Conservation (phyloP, 1,140 invertebrate genomes). For the Diploscapter pachys region DNA sequence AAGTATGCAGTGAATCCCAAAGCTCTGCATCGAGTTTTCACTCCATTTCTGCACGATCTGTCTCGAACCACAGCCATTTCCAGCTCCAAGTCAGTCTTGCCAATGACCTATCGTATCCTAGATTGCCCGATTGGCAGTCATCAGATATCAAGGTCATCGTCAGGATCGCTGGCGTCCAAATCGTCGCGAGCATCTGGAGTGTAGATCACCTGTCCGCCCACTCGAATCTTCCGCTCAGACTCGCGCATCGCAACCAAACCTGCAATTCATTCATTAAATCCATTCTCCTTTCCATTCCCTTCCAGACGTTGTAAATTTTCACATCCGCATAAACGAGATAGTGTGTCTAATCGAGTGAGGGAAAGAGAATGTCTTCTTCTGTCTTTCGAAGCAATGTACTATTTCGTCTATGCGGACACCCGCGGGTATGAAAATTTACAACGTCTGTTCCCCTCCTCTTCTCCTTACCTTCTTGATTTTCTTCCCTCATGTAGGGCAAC, state of each 20-base stretch:
- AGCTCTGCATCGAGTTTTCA: too few species aligned
- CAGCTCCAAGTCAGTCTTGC: too few species aligned
- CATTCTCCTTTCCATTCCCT: neutral
- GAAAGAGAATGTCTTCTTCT: too few species aligned
- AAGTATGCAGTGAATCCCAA: too few species aligned
- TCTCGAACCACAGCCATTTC: too few species aligned
- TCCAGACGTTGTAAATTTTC: conserved; percentile 6
- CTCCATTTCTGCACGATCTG: too few species aligned
- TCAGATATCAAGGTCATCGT: conserved; percentile 55
- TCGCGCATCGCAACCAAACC: conserved; percentile 1
- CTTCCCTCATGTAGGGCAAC: conserved; percentile 26
- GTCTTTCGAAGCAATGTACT: too few species aligned
- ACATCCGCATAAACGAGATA: too few species aligned
- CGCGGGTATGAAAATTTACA: neutral
- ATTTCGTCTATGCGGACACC: too few species aligned
- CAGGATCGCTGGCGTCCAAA: conserved; percentile 54
- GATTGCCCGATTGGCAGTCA: neutral
- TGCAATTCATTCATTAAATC: neutral
- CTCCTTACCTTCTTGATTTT: conserved; percentile 22
- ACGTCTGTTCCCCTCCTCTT: neutral
- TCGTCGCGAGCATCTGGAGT: conserved; percentile 50
- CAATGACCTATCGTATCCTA: too few species aligned
- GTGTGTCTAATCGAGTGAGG: too few species aligned
- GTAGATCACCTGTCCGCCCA: conserved; percentile 52
- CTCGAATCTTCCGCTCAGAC: conserved; percentile 38